phyloP scores from a whole-genome alignment of 2,797 vertebrate genomes.

The Silurus lanzhouensis region DNA sequence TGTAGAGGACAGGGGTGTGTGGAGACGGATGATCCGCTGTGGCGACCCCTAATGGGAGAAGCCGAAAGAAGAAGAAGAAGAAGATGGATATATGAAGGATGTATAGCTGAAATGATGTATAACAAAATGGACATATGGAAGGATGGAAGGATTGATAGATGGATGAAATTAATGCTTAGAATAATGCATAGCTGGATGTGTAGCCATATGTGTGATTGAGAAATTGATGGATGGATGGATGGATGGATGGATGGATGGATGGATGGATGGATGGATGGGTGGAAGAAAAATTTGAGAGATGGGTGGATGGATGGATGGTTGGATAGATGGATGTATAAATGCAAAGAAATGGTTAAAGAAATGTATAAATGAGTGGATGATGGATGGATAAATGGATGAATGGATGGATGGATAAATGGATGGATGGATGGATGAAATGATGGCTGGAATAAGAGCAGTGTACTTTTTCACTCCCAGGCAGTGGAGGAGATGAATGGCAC shows the following conservation, averaged over 20 bases:
- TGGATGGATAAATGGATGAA: not conserved
- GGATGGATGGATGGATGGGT: not conserved
- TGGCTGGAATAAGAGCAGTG: not conserved
- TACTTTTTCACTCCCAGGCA: slow-evolving; percentile 74
- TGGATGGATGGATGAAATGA: slow-evolving; percentile 9
- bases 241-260: not conserved
- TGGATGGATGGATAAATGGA: not conserved
- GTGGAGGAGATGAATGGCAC: slow-evolving; percentile 98
- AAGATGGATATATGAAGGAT: too few species aligned
- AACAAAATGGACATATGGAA: too few species aligned
- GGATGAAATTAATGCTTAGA: not conserved
- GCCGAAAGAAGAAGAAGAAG: too few species aligned
- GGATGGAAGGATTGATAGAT: not conserved
- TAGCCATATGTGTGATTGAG: too few species aligned
- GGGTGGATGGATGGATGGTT: not conserved
- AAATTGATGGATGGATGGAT: not conserved
- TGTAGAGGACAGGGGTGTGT: too few species aligned
- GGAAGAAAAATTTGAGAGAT: too few species aligned
- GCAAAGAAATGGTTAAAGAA: not conserved
- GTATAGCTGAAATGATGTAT: too few species aligned
- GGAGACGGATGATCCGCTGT: too few species aligned
- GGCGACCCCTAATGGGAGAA: too few species aligned
- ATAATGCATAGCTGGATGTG: not conserved
- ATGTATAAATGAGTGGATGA: not conserved
- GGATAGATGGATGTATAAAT: not conserved